Base-by-base conservation (phyloP, 2,797 vertebrate species). In the Smutsia gigantea region DNA sequence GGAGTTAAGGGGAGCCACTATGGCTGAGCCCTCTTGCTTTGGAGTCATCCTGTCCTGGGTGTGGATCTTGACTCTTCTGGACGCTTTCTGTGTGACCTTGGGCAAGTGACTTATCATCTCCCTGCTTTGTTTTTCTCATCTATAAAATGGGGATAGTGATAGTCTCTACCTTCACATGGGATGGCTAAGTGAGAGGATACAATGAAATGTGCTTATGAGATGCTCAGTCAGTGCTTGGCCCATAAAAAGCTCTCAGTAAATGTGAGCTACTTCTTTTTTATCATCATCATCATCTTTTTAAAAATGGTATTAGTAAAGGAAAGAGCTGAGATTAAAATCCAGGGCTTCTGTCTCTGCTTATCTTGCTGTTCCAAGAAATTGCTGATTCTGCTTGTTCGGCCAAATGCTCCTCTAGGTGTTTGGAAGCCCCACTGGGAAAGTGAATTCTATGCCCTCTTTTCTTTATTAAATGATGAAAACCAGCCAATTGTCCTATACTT, bases 311-410 rank as follows among this genome's bases (percentile, higher is more conserved):
- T 53, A 42, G 27, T 39, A 66, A 57, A 31, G 68, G 17, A 59
- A 72, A 84, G 49, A 64, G n/a, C 64, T 51, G 53, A 87, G 69
- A 31, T 84, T 89, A 66, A 83, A 66, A 94, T 89, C 29, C 64
- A 68, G 42, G 68, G 31, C 87, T 81, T 86, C 23, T 83, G 72
- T 37, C 90, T 87, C 63, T 81, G 57, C 77, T 82, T 68, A 29
- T 94, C 49, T 89, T 63, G 31, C n/a, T 74, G 34, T 57, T 66
- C 14, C 37, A 23, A 61, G 55, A 42, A 74, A 57, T 57, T 23
- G 23, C 59, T 89, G 53, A 34, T 61, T 95, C 71, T 75, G 27
- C 69, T 63, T 85, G 4, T 31, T 82, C 31, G 64, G 23, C 51
- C 86, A 86, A 6, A 34, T 19, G 37, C 18, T 69, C n/a, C 61